Evolutionary conservation across 2,113 vertebrate species (phyloP), one percentile per base, ranked within the genome.

Genomic region (Blennius ocellaris): DNA sequence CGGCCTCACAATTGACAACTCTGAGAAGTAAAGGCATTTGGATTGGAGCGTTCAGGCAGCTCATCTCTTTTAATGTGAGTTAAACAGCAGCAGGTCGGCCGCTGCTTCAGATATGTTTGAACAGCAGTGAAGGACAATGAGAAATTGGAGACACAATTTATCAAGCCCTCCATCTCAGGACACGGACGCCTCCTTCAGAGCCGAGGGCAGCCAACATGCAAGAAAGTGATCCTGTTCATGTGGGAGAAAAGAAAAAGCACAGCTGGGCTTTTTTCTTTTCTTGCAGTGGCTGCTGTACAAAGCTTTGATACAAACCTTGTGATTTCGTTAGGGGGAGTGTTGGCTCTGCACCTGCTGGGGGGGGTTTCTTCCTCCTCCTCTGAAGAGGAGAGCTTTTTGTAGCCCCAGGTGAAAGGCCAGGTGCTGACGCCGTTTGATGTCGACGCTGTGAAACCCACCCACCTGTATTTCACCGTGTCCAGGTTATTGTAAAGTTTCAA

Each of bases 361-460:
- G 21, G 67, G 58, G 63, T 63, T 67, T 78, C 53, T 82, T 73
- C n/a, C 39, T 65, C 44, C 40, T 55, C 17, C 51, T 67, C 74
- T 68, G 73, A 65, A 76, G 76, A 76, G 61, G 51, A 17, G 8
- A 73, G 17, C 53, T 36, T 77, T 78, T 69, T 73, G n/a, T 73
- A 57, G 78, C 89, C 81, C 1, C 50, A 73, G 80, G 84, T 79
- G 70, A 74, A 64, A 30, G 8, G 78, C 70, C 49, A 52, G 81
- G 81, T 81, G 75, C 58, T 68, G 76, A 40, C 51, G 62, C 63
- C 39, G 45, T 84, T 86, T 90, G 81, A 84, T 88, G 76, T 79
- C 43, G 62, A 73, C 49, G 3, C 58, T 57, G 14, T 41, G 71
- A 85, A 86, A 82, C 84, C 83, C 81, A 81, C 54, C 65, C 64